Conservation (phyloP, 2,113 vertebrate genomes). For the Clarias batrachus region DNA sequence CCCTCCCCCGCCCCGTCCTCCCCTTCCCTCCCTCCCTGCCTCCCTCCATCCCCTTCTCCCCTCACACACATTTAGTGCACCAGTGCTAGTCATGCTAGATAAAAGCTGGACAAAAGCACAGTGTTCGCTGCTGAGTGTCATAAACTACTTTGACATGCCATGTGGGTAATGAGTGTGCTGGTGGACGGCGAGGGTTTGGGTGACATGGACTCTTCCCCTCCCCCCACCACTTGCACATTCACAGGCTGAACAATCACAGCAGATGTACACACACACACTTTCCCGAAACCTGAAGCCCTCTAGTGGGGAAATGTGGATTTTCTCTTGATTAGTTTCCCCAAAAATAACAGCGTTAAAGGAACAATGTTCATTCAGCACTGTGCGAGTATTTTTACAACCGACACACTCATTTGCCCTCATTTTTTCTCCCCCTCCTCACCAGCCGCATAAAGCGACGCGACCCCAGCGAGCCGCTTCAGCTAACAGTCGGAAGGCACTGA, state of each 20-base stretch:
- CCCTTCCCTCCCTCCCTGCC: slow-evolving; percentile 43
- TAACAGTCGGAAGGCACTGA: slow-evolving; percentile 81
- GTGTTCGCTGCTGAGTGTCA: slow-evolving; percentile 27
- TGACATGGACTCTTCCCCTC: slow-evolving; percentile 24
- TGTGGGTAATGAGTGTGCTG: slow-evolving; percentile 43
- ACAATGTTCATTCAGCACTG: background rate
- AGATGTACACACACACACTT: slow-evolving; percentile 26
- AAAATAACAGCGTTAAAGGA: too few species aligned
- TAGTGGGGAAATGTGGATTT: slow-evolving; percentile 37
- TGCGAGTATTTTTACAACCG: background rate
- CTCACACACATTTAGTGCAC: slow-evolving; percentile 46
- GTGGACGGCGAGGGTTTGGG: slow-evolving; percentile 29
- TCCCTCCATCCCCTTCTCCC: slow-evolving; percentile 46
- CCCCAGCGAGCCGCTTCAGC: slow-evolving; percentile 78
- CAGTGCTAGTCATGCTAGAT: slow-evolving; percentile 19
- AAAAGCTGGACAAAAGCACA: slow-evolving; percentile 4
- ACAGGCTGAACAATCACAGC: slow-evolving; percentile 57
- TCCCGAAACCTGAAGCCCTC: slow-evolving; percentile 47
- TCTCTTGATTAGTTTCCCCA: too few species aligned
- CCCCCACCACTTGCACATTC: slow-evolving; percentile 41
- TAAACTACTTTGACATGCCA: slow-evolving; percentile 14
- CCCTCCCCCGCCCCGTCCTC: background rate
- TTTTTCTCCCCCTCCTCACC: background rate
- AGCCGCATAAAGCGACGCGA: slow-evolving; percentile 83
- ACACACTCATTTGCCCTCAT: background rate